Base-by-base conservation (phyloP, 2,797 vertebrate species). In the Pangasius djambal region DNA sequence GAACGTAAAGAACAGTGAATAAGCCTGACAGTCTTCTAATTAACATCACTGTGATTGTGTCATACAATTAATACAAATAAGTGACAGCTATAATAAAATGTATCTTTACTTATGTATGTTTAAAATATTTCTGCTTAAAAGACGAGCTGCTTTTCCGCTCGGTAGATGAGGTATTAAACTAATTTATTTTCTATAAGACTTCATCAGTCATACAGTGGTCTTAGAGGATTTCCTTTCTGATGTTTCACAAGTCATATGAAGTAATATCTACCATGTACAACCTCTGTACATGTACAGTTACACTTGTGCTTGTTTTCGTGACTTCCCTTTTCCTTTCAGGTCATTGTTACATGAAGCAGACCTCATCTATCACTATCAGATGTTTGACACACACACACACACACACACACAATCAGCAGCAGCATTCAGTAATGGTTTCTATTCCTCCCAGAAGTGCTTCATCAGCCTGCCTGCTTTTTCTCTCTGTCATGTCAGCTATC, bases 291-390 rank as follows among this genome's bases (percentile, higher is more conserved):
- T 3, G 31, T 55, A 31, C 16, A 12, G 10, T 69, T 37, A 63
- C 50, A 40, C 31, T 70, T 57, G 37, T 22, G 44, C 55, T 77
- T 31, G 57, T 65, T n/a, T 86, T 63, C 1, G 20, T 82, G 67
- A 82, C 55, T 25, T 37, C 25, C 34, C 16, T 63, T 78, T 72
- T 40, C 75, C 31, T 48, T 79, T 79, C 25, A 44, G n/a, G 52
- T 5, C 77, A 89, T 10, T 72, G 88, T 61, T 82, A 81, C 44
- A 44, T n/a, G 44, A 67, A 75, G 37, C 65, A 81, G 87, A 84
- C 67, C 83, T 89, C 91, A 86, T 92, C 84, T 86, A 90, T 90
- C 86, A 75, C 67, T 6, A 63, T 89, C 83, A 88, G 81, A 34
- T 82, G 44, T 82, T 50, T 77, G 83, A 86, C 81, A 67, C 87